These are phyloP conservation scores for Laupala kohalensis DNA, from an alignment of 1,140 invertebrate genomes.

Conservation along the genomic window DNA sequence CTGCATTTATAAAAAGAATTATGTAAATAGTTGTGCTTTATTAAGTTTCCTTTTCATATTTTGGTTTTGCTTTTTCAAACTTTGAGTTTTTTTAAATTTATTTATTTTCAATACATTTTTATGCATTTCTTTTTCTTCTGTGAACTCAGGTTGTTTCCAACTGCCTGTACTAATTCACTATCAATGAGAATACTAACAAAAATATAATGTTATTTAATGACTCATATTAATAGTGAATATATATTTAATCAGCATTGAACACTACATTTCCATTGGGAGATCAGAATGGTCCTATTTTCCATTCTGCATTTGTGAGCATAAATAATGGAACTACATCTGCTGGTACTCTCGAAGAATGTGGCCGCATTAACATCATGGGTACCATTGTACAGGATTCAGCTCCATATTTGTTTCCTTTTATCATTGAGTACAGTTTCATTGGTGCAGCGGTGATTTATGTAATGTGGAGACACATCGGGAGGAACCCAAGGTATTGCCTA, in stretches of 20 bases:
- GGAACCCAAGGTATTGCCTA: constrained; percentile 61
- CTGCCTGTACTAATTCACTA: background rate
- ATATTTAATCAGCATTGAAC: constrained; percentile 1
- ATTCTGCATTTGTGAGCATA: background rate
- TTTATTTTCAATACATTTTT: background rate
- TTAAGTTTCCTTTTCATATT: background rate
- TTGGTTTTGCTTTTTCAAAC: background rate
- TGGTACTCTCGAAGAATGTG: constrained; percentile 35
- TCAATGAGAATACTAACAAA: background rate
- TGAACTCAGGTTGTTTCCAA: background rate
- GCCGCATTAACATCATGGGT: constrained; percentile 80
- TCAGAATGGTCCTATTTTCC: background rate
- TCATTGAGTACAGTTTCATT: constrained; percentile 93
- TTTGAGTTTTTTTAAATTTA: background rate
- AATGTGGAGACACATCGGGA: constrained; percentile 92
- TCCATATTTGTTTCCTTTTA: constrained; percentile 89
- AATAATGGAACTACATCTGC: constrained; percentile 27
- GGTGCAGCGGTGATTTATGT: constrained; percentile 94
- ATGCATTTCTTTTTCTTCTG: background rate
- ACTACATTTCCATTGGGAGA: background rate
- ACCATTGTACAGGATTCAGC: constrained; percentile 81
- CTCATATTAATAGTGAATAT: background rate
- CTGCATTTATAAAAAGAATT: background rate
- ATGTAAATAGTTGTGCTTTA: background rate
- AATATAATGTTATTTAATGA: background rate